These are phyloP conservation scores for Hyperoplus lanceolatus DNA, from an alignment of 2,797 vertebrate species.

Conservation along the genomic window DNA sequence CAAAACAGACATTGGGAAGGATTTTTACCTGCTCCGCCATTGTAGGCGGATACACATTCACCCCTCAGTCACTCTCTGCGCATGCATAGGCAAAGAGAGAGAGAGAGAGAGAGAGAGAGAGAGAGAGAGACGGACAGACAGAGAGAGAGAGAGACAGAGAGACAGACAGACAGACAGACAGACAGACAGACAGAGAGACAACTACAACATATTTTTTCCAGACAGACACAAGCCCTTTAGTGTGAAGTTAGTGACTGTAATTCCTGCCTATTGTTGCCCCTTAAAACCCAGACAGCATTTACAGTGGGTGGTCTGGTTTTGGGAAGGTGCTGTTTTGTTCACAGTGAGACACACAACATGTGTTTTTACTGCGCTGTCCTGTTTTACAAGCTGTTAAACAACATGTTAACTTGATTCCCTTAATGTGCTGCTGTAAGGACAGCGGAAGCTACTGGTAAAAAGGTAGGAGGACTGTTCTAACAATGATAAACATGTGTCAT, in stretches of 20 bases:
- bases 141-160: not conserved
- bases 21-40: too few relatives aligned
- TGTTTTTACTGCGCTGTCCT: slow-evolving; percentile 45
- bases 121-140: too few relatives aligned
- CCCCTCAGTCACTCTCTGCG: too few relatives aligned
- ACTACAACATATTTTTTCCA: slow-evolving; percentile 26
- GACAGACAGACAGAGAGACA: slow-evolving; percentile 13
- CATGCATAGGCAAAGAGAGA: too few relatives aligned
- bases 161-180: too few relatives aligned
- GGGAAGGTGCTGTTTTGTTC: slow-evolving; percentile 51
- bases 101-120: too few relatives aligned
- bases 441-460: slow-evolving; percentile 56
- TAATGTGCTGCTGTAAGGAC: slow-evolving; percentile 69
- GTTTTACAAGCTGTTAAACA: slow-evolving; percentile 72
- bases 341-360: slow-evolving; percentile 45
- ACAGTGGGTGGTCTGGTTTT: slow-evolving; percentile 63
- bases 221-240: slow-evolving; percentile 45
- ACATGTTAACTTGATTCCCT: slow-evolving; percentile 72
- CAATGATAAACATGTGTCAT: slow-evolving; percentile 51
- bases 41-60: too few relatives aligned
- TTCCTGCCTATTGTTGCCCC: slow-evolving; percentile 56
- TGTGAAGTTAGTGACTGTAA: slow-evolving; percentile 30
- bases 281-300: slow-evolving; percentile 52
- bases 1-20: too few relatives aligned
- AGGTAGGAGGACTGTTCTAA: slow-evolving; percentile 75